Percentiles rank a stretch among this genome's conserved stretches.
phyloP scores from a whole-genome alignment of 2,888 invertebrate species.

The Perizoma flavofasciatum region DNA sequence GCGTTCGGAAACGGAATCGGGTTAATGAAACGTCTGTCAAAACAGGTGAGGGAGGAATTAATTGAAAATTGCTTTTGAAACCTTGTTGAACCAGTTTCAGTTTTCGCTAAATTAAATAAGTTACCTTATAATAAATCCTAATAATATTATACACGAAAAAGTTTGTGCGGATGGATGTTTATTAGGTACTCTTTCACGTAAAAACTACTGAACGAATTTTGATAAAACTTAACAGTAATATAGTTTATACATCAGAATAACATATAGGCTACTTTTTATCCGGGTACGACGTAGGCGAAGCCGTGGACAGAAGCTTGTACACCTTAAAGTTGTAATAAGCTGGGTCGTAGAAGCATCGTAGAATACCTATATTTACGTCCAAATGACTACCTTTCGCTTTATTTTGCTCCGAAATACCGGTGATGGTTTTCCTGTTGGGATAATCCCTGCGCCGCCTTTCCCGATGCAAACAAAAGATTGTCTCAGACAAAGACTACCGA shows the following conservation, averaged over 20 bases:
- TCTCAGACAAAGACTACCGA: conserved; percentile 43
- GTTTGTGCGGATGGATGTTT: no score
- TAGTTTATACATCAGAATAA: no score
- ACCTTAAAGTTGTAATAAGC: no score
- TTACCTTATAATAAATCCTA: neutral
- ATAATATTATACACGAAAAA: no score
- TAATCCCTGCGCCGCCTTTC: conserved; percentile 47
- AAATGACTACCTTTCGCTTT: conserved; percentile 15
- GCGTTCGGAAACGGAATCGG: conserved; percentile 57
- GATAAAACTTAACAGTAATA: no score
- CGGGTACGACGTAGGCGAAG: no score
- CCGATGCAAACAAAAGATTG: conserved; percentile 50
- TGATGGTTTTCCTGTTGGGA: conserved; percentile 49
- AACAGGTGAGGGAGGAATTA: conserved; percentile 66
- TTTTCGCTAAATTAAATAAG: neutral
- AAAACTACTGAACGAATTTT: no score
- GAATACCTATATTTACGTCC: neutral
- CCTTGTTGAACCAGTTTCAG: conserved; percentile 28
- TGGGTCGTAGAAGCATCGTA: neutral
- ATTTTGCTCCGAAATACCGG: conserved; percentile 35
- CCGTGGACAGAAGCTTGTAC: no score
- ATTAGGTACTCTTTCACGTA: no score
- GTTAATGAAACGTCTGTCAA: conserved; percentile 82
- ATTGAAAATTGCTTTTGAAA: conserved; percentile 72
- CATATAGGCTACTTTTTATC: no score